Base-by-base conservation (phyloP, 2,113 vertebrate genomes). In the Alligator mississippiensis region DNA sequence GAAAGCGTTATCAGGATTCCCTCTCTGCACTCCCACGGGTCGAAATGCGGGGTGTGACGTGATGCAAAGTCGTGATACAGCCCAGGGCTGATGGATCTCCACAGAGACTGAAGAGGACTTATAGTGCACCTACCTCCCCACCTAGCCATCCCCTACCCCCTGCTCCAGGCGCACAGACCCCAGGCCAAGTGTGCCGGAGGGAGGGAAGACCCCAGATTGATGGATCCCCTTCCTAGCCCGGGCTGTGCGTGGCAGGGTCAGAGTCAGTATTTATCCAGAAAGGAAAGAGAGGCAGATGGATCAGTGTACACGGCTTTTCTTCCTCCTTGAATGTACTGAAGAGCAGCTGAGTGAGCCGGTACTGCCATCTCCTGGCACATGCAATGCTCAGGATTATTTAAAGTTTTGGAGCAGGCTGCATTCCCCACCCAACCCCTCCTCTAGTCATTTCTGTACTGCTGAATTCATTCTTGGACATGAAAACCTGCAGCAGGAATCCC, bases 281-380 rank as follows among this genome's bases (percentile, higher is more conserved):
- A 25, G 22, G 14, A 30, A 74, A 74, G 19, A 74, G 11, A 74
- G 12, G 34, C 34, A 4, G 34, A 24, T 74, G 34, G 21, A 34
- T 0, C 63, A 57, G 15, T 9, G 5, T 3, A 0, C 59, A 82
- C 57, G 13, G 0, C 6, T 60, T 82, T 47, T 47, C 47, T 27
- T 66, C 4, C 4, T 4, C 6, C 0, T 16, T 2, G 24, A 6
- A 0, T 11, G 57, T 9, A 17, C 1, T 38, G 21, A 72, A 64
- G n/a, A 1, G 74, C 63, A 19, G 74, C 93, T 94, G 70, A 0
- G 93, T 16, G 94, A 96, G 96, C 92, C 92, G 47, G 94, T 91
- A 92, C 96, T 96, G 96, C 97, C 97, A 97, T 88, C 97, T 97
- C 94, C 95, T 95, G 97, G 96, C 82, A 24, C 28, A 22, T 1